phyloP scores from a whole-genome alignment of 2,113 vertebrate genomes.

The Mola mola region DNA sequence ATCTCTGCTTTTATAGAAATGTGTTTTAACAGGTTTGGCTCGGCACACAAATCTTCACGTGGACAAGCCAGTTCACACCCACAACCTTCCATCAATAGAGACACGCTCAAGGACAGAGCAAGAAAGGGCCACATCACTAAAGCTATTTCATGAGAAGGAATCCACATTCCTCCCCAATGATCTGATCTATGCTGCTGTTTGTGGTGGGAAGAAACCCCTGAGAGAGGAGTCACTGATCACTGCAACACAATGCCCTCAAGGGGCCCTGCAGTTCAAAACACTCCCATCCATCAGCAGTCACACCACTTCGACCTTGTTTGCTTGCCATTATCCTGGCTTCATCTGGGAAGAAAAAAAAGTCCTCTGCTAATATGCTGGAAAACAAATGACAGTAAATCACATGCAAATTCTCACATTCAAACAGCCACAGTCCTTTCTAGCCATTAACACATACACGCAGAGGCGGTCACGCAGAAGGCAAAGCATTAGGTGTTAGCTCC shows the following conservation, averaged over 20 bases:
- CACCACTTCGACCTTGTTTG: slow-evolving; percentile 47
- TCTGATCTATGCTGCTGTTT: slow-evolving; percentile 51
- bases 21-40: slow-evolving; percentile 21
- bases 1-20: background rate
- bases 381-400: slow-evolving; percentile 57
- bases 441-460: slow-evolving; percentile 17
- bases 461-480: slow-evolving; percentile 59
- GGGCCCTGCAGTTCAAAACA: slow-evolving; percentile 63
- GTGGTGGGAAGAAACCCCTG: slow-evolving; percentile 56
- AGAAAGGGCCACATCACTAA: slow-evolving; percentile 28
- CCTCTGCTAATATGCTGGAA: slow-evolving; percentile 34
- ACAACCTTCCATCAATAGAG: slow-evolving; percentile 22
- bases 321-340: slow-evolving; percentile 50
- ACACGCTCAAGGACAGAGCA: slow-evolving; percentile 13
- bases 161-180: slow-evolving; percentile 64
- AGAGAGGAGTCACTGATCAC: slow-evolving; percentile 62
- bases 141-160: slow-evolving; percentile 34
- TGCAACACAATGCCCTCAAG: slow-evolving; percentile 64
- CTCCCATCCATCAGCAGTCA: slow-evolving; percentile 64
- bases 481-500: slow-evolving; percentile 62
- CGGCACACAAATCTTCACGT: slow-evolving; percentile 2
- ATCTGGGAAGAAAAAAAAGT: slow-evolving; percentile 40
- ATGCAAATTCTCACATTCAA: slow-evolving; percentile 36
- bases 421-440: slow-evolving; percentile 1
- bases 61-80: background rate